A percentile compares a stretch with the other conserved stretches of the same genome.
phyloP scores from a whole-genome alignment of 2,113 vertebrate species.

The Tachuris rubrigastra region DNA sequence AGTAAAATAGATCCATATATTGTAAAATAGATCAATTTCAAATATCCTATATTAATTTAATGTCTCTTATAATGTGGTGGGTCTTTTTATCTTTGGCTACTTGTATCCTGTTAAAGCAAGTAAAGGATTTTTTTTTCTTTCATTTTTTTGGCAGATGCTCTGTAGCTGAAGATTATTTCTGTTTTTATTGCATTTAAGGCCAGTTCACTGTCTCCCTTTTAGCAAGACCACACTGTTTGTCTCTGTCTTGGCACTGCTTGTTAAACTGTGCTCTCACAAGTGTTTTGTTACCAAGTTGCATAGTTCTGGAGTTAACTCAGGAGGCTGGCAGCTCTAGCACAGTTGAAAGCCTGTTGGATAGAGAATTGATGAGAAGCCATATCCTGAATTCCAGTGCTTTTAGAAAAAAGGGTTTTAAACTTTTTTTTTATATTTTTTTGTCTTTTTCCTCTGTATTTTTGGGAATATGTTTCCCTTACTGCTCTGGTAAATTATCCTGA shows the following conservation, averaged over 20 bases:
- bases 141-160: not conserved
- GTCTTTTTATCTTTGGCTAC: not conserved
- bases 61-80: not conserved
- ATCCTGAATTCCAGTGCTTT: not conserved
- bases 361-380: not conserved
- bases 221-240: not conserved
- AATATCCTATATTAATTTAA: not conserved
- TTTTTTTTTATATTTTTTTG: too few relatives aligned
- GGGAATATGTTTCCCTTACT: not conserved
- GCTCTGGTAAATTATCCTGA: not conserved
- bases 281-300: slow-evolving; percentile 29
- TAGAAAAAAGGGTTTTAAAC: not conserved
- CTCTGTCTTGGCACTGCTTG: not conserved
- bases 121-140: not conserved
- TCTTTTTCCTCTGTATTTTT: not conserved
- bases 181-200: slow-evolving; percentile 4
- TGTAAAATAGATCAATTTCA: not conserved
- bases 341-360: not conserved
- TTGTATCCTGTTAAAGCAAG: not conserved
- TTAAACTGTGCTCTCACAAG: slow-evolving; percentile 20
- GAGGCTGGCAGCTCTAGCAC: not conserved
- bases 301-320: slow-evolving; percentile 28
- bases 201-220: not conserved
- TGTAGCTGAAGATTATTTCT: not conserved
- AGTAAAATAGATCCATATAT: not conserved